phyloP scores from a whole-genome alignment of 2,888 invertebrate genomes.

The Iphiclides podalirius region DNA sequence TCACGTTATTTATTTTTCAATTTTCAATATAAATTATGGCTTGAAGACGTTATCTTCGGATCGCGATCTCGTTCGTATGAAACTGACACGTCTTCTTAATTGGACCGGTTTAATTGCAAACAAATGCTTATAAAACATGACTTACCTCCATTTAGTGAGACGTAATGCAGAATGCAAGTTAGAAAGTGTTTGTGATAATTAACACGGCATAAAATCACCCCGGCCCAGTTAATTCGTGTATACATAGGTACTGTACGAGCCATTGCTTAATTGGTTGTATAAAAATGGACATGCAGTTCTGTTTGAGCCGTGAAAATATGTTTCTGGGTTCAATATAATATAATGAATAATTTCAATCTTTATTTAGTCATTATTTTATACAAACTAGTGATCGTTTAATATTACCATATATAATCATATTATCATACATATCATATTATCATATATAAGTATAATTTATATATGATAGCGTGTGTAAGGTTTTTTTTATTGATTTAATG shows the following conservation, averaged over 20 bases:
- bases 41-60: background rate
- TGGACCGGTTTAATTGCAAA: constrained; percentile 5
- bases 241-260: background rate
- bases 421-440: too few species aligned
- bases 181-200: constrained; percentile 14
- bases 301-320: too few species aligned
- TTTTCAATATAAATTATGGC: background rate
- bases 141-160: background rate
- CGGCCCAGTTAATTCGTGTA: constrained; percentile 1
- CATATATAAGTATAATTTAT: too few species aligned
- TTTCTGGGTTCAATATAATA: too few species aligned
- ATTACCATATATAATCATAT: too few species aligned
- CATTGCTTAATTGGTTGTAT: constrained; percentile 6
- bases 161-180: constrained; percentile 2
- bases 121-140: constrained; percentile 1
- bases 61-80: background rate
- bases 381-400: too few species aligned
- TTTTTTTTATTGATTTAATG: too few species aligned
- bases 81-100: constrained; percentile 1
- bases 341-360: too few species aligned
- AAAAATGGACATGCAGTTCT: background rate
- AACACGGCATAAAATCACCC: constrained; percentile 3
- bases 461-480: too few species aligned
- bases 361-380: too few species aligned
- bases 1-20: background rate